Evolutionary conservation across 2,888 invertebrate genomes (phyloP).

Genomic region (Suillia variegata): DNA sequence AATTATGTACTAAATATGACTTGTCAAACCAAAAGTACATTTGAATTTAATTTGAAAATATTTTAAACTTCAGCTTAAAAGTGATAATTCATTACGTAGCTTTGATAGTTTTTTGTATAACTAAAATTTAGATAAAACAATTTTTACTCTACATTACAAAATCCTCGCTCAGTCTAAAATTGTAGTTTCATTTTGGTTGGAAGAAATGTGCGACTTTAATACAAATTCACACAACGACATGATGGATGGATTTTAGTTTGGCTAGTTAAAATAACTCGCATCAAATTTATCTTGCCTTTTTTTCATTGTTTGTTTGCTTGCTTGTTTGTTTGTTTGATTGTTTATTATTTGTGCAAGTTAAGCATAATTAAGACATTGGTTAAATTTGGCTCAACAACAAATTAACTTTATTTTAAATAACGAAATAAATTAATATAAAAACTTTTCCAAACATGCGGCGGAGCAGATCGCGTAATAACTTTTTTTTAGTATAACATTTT

Average conservation of each 20-base stretch:
- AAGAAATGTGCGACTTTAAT: neutral
- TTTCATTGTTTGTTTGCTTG: neutral
- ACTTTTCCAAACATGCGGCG: neutral
- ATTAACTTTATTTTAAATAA: no score
- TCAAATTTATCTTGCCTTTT: neutral
- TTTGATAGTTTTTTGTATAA: no score
- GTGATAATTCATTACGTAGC: no score
- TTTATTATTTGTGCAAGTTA: neutral
- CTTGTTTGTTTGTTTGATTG: neutral
- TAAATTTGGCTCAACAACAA: neutral
- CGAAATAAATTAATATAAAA: neutral
- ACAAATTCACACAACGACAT: constrained; percentile 2
- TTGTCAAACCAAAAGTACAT: no score
- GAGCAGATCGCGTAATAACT: neutral
- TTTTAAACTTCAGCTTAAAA: no score
- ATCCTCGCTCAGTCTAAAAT: no score
- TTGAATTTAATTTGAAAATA: no score
- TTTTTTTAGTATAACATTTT: neutral
- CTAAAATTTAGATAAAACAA: no score
- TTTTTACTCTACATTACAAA: no score
- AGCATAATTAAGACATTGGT: neutral
- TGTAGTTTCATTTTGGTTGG: no score
- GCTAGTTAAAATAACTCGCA: neutral
- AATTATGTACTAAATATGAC: no score
- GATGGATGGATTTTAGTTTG: neutral